A percentile compares a stretch with the other conserved stretches of the same genome.
These are phyloP conservation scores for Oryzias sinensis DNA, from an alignment of 2,797 vertebrate species.

Conservation along the genomic window DNA sequence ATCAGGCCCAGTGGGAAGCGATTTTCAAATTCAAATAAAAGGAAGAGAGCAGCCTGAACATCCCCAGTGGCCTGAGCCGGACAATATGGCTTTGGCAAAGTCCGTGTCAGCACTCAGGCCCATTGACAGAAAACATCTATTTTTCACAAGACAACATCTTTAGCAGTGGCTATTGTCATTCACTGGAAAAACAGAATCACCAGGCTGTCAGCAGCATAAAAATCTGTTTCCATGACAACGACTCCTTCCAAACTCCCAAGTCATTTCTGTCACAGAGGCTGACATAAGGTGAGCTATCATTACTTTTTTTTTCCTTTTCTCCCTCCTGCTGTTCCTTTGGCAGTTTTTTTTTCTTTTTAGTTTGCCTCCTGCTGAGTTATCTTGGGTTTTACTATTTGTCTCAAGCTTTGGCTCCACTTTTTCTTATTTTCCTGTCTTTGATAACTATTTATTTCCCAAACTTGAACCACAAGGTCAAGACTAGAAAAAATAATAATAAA, in stretches of 20 bases:
- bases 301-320: conserved; percentile 21
- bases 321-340: conserved; percentile 28
- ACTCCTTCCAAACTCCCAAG: conserved; percentile 58
- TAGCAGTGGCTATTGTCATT: conserved; percentile 60
- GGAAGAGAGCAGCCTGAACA: conserved; percentile 20
- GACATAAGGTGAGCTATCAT: conserved; percentile 62
- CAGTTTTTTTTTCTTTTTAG: not conserved
- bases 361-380: conserved; percentile 42
- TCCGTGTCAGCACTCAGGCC: conserved; percentile 38
- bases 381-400: conserved; percentile 44
- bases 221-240: conserved; percentile 74
- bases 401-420: conserved; percentile 13
- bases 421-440: conserved; percentile 42
- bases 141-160: conserved; percentile 67
- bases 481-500: conserved; percentile 28
- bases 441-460: conserved; percentile 57
- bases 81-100: conserved; percentile 33
- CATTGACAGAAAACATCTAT: conserved; percentile 55
- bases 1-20: conserved; percentile 42
- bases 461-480: conserved; percentile 36
- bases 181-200: conserved; percentile 39
- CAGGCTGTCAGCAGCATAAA: conserved; percentile 46
- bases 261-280: conserved; percentile 55
- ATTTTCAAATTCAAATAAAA: conserved; percentile 58
- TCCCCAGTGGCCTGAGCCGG: conserved; percentile 36